Percentiles rank a stretch among this genome's conserved stretches.
Conservation (phyloP, 2,888 invertebrate genomes). For the Sarcophaga rosellei region DNA sequence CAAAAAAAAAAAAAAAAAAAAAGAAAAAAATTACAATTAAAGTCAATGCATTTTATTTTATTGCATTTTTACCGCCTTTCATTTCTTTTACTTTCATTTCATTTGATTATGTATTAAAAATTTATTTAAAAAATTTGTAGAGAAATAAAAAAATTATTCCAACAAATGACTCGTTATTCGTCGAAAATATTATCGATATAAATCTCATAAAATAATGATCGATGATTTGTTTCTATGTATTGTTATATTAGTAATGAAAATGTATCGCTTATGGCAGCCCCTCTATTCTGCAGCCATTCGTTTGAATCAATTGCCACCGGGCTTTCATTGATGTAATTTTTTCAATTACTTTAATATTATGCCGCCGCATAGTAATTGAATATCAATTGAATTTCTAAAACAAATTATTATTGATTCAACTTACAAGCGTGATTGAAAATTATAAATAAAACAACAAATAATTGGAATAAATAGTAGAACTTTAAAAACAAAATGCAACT, state of each 20-base stretch:
- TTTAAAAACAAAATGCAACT: neutral
- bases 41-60: slow-evolving; percentile 1
- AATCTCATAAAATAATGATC: neutral
- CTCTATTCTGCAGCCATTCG: neutral
- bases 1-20: no score
- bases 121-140: neutral
- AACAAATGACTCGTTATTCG: neutral
- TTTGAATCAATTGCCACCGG: slow-evolving; percentile 28
- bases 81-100: neutral
- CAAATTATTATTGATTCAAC: slow-evolving; percentile 69
- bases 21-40: slow-evolving; percentile 28
- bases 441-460: slow-evolving; percentile 1
- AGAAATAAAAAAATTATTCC: neutral
- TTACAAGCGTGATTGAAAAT: slow-evolving; percentile 71
- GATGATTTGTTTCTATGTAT: neutral
- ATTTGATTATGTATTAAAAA: neutral
- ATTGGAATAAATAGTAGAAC: slow-evolving; percentile 17
- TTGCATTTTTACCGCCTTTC: neutral
- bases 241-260: neutral
- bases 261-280: neutral
- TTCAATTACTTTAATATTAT: slow-evolving; percentile 66
- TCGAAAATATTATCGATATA: neutral
- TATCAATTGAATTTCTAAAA: slow-evolving; percentile 75
- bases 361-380: slow-evolving; percentile 75
- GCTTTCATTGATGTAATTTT: slow-evolving; percentile 61